These are phyloP conservation scores for Mesoligia furuncula DNA, from an alignment of 2,888 invertebrate genomes.

Conservation along the genomic window DNA sequence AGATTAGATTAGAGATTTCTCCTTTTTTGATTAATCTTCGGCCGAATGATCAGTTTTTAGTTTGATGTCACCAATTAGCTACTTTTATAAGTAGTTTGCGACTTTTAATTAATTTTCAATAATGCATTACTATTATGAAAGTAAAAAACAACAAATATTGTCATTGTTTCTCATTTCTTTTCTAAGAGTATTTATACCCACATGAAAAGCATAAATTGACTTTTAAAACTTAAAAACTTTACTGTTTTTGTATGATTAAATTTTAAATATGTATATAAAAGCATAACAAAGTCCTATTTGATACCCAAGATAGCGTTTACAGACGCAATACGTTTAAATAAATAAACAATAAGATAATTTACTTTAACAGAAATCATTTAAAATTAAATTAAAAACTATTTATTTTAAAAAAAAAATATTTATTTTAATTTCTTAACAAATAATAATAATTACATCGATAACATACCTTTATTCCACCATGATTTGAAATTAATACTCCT, in stretches of 20 bases:
- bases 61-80: not conserved
- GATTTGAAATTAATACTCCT: constrained; percentile 33
- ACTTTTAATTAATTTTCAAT: not conserved
- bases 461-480: constrained; percentile 57
- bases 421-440: not conserved
- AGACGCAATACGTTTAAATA: not conserved
- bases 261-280: not conserved
- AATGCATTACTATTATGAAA: not conserved
- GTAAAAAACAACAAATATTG: not conserved
- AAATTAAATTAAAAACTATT: not conserved
- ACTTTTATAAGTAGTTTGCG: not conserved
- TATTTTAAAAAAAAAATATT: not conserved
- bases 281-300: not conserved
- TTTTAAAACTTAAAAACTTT: not conserved
- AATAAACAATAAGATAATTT: not conserved
- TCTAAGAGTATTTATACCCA: not conserved
- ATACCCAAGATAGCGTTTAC: not conserved
- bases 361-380: not conserved
- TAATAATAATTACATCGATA: not conserved
- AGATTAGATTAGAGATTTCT: not conserved
- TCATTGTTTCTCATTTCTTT: not conserved
- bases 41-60: not conserved
- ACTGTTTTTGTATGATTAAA: not conserved
- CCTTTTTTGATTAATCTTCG: not conserved
- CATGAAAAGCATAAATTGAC: not conserved